Percentiles rank a stretch among this genome's conserved stretches.
These are phyloP conservation scores for Oscheius sp. DNA, from an alignment of 2,888 invertebrate genomes.

Conservation along the genomic window DNA sequence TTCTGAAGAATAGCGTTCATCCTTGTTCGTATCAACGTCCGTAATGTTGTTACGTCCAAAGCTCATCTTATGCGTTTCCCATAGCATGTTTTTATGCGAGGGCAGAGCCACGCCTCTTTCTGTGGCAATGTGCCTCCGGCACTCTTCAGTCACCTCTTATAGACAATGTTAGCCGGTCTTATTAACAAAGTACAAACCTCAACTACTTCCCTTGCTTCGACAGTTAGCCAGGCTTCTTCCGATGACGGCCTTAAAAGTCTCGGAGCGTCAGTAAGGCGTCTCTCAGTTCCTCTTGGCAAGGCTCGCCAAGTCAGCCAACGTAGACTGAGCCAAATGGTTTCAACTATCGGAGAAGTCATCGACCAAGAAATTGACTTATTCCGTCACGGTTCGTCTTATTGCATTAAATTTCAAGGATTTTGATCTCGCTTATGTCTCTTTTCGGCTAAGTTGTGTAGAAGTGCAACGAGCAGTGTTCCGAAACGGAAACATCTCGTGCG, in stretches of 20 bases:
- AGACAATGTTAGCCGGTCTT: slow-evolving; percentile 48
- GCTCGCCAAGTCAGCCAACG: slow-evolving; percentile 45
- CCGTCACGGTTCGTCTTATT: slow-evolving; percentile 10
- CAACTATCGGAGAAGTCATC: slow-evolving; percentile 54
- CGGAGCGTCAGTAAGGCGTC: slow-evolving; percentile 44
- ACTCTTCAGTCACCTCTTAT: not conserved
- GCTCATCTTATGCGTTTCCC: slow-evolving; percentile 21
- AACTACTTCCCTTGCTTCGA: slow-evolving; percentile 53
- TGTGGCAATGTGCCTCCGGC: slow-evolving; percentile 23
- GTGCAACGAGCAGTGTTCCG: not conserved
- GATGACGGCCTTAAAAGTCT: slow-evolving; percentile 36
- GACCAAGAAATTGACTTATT: slow-evolving; percentile 36
- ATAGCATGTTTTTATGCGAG: slow-evolving; percentile 26
- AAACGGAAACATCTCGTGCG: slow-evolving; percentile 21
- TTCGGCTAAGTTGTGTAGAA: slow-evolving; percentile 2
- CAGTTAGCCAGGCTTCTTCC: slow-evolving; percentile 49
- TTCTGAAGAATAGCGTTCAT: slow-evolving; percentile 11
- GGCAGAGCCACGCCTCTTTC: slow-evolving; percentile 18
- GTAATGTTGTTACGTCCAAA: slow-evolving; percentile 11
- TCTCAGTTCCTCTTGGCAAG: slow-evolving; percentile 52
- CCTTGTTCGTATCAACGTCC: slow-evolving; percentile 1
- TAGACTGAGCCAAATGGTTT: slow-evolving; percentile 54
- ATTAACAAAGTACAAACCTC: slow-evolving; percentile 57
- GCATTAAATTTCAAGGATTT: slow-evolving; percentile 4
- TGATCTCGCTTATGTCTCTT: slow-evolving; percentile 1